phyloP scores from a whole-genome alignment of 2,888 invertebrate genomes.

The Ormyrus rosae region DNA sequence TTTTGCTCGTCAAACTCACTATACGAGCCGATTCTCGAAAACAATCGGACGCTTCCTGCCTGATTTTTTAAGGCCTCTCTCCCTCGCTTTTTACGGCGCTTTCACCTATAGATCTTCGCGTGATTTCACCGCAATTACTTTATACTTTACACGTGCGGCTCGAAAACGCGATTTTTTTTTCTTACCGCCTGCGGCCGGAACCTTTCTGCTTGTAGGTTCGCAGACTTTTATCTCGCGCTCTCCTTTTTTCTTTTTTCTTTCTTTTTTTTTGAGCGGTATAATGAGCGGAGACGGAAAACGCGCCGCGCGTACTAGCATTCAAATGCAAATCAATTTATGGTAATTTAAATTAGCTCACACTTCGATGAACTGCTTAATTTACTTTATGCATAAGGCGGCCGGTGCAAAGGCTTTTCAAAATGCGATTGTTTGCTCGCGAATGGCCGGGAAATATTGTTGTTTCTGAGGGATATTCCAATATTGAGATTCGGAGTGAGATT shows the following conservation, averaged over 20 bases:
- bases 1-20: no score
- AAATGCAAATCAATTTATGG: slow-evolving; percentile 51
- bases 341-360: slow-evolving; percentile 51
- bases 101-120: slow-evolving; percentile 25
- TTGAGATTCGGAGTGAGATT: no score
- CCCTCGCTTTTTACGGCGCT: slow-evolving; percentile 13
- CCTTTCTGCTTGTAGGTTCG: not conserved
- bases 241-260: no score
- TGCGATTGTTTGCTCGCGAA: not conserved
- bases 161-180: not conserved
- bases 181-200: no score
- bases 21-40: slow-evolving; percentile 16
- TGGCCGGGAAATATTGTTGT: not conserved
- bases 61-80: slow-evolving; percentile 14
- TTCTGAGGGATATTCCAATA: no score
- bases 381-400: slow-evolving; percentile 37
- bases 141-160: not conserved
- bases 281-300: no score
- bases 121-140: slow-evolving; percentile 45
- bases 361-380: slow-evolving; percentile 51
- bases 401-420: not conserved
- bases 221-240: not conserved
- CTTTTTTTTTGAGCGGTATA: no score
- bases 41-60: slow-evolving; percentile 41
- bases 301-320: not conserved